phyloP scores from a whole-genome alignment of 1,140 invertebrate species.

The Drosophila sucinea region DNA sequence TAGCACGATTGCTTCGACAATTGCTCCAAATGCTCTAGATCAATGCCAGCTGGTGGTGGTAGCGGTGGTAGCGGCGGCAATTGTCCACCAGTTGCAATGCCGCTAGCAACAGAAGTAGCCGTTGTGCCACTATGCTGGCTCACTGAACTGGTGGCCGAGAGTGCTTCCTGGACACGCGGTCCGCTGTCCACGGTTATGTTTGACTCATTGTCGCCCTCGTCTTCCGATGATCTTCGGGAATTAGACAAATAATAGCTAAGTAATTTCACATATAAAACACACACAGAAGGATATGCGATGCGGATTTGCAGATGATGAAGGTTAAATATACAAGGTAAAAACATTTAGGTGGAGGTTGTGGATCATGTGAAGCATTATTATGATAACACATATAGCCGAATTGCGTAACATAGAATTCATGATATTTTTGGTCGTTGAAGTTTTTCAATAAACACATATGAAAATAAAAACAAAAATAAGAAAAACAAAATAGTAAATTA shows the following conservation, averaged over 20 bases:
- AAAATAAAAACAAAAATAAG: slow-evolving; percentile 67
- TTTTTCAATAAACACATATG: slow-evolving; percentile 53
- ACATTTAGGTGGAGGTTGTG: slow-evolving; percentile 18
- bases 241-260: slow-evolving; percentile 81
- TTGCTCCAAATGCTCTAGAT: slow-evolving; percentile 77
- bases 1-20: slow-evolving; percentile 90
- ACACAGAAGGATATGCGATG: slow-evolving; percentile 29
- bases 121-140: slow-evolving; percentile 31
- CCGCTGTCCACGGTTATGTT: slow-evolving; percentile 78
- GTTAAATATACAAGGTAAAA: slow-evolving; percentile 19
- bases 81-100: slow-evolving; percentile 9
- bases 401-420: slow-evolving; percentile 12
- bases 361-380: slow-evolving; percentile 20
- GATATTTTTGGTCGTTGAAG: slow-evolving; percentile 42
- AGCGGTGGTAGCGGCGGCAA: slow-evolving; percentile 19
- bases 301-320: slow-evolving; percentile 4
- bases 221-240: slow-evolving; percentile 83
- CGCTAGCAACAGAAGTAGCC: slow-evolving; percentile 10
- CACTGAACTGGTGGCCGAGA: slow-evolving; percentile 68
- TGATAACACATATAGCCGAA: slow-evolving; percentile 42
- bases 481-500: slow-evolving; percentile 53
- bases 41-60: slow-evolving; percentile 58
- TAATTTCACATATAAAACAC: slow-evolving; percentile 35
- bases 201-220: slow-evolving; percentile 82
- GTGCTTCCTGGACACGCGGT: slow-evolving; percentile 71